These are phyloP conservation scores for Mythimna loreyi DNA, from an alignment of 2,888 invertebrate genomes.

Conservation along the genomic window DNA sequence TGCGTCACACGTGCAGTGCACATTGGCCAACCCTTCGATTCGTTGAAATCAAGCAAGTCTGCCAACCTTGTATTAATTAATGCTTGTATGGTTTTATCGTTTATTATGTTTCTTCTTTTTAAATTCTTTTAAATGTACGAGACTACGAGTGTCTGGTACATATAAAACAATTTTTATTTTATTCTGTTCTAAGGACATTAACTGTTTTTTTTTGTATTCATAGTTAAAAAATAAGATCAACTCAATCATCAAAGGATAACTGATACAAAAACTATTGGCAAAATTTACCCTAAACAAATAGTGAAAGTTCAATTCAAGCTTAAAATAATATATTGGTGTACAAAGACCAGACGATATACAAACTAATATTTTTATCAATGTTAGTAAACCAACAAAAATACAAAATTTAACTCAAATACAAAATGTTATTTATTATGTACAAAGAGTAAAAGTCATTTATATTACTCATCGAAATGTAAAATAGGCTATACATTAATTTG, in stretches of 20 bases:
- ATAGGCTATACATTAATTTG: not conserved
- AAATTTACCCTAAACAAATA: no score
- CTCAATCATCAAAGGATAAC: no score
- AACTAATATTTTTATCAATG: no score
- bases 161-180: not conserved
- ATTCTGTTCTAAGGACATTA: not conserved
- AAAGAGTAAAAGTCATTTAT: not conserved
- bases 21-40: conserved; percentile 73
- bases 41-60: conserved; percentile 58
- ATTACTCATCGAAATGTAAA: not conserved
- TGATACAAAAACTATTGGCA: no score
- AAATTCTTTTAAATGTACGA: not conserved
- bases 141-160: not conserved
- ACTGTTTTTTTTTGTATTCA: no score
- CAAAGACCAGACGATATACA: no score
- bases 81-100: conserved; percentile 22
- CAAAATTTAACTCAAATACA: not conserved
- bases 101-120: no score
- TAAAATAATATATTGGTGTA: no score
- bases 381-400: no score
- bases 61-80: conserved; percentile 57
- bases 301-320: no score
- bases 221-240: no score
- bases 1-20: conserved; percentile 76
- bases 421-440: not conserved